Percentiles rank a stretch among this genome's conserved stretches.
phyloP scores from a whole-genome alignment of 2,113 vertebrate species.

The Trochalopteron elliotii region DNA sequence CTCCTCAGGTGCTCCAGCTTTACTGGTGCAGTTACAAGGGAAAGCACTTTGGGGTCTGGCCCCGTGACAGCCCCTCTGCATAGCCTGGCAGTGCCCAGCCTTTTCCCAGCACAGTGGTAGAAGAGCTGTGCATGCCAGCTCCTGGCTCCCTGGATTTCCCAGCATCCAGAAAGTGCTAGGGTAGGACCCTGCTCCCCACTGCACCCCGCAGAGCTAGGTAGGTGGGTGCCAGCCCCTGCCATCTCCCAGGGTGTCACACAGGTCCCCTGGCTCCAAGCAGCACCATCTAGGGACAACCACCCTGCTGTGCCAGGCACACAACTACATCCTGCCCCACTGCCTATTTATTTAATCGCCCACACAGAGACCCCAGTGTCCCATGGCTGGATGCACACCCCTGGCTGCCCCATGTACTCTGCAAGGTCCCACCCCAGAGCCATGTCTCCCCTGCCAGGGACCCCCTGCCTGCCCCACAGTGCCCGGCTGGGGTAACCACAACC shows the following conservation, averaged over 20 bases:
- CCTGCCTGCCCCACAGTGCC: too few relatives aligned
- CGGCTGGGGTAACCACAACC: not conserved
- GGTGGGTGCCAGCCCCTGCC: not conserved
- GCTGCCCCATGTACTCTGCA: accelerated
- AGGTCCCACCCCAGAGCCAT: not conserved
- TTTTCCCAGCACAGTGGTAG: accelerated
- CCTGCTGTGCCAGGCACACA: not conserved
- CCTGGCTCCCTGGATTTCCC: not conserved
- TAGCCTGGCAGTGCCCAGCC: not conserved
- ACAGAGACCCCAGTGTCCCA: not conserved
- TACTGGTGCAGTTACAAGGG: not conserved
- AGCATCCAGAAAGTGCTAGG: not conserved
- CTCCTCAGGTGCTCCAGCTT: not conserved
- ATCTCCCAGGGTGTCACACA: not conserved
- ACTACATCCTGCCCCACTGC: not conserved
- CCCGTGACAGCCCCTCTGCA: not conserved
- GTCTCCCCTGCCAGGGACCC: accelerated
- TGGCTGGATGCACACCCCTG: accelerated
- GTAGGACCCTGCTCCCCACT: not conserved
- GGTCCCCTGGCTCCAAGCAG: not conserved
- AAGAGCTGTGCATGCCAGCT: accelerated
- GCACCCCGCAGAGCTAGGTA: not conserved
- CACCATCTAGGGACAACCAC: not conserved
- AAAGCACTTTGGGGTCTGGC: not conserved
- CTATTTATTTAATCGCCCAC: not conserved